Conservation (phyloP, 2,797 vertebrate species). For the Alfaro cultratus region DNA sequence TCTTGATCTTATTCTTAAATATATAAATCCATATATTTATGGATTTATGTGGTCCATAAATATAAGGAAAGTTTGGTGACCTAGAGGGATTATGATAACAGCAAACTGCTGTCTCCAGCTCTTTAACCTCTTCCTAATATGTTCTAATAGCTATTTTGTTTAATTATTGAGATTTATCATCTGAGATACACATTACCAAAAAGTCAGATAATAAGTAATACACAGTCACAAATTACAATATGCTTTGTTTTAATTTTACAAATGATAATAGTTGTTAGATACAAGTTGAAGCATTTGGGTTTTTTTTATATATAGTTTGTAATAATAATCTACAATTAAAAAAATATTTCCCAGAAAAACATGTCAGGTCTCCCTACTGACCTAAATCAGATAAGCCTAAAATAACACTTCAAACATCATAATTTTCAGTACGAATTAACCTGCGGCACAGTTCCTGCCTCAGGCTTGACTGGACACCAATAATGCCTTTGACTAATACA, state of each 20-base stretch:
- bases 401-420: not conserved
- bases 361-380: not conserved
- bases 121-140: not conserved
- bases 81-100: not conserved
- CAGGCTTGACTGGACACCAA: not conserved
- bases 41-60: not conserved
- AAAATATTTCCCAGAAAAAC: not conserved
- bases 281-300: not conserved
- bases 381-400: not conserved
- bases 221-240: not conserved
- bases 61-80: not conserved
- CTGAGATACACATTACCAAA: not conserved
- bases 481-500: conserved; percentile 28
- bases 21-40: too few relatives aligned
- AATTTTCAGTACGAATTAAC: not conserved
- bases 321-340: not conserved
- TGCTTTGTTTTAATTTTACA: not conserved
- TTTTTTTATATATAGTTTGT: not conserved
- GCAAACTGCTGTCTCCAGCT: not conserved
- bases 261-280: not conserved
- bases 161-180: not conserved
- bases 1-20: not conserved
- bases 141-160: not conserved
- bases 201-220: not conserved
- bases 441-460: not conserved